Percentiles rank a stretch among this genome's conserved stretches.
These are phyloP conservation scores for Patella depressa DNA, from an alignment of 2,888 invertebrate genomes.

Conservation along the genomic window DNA sequence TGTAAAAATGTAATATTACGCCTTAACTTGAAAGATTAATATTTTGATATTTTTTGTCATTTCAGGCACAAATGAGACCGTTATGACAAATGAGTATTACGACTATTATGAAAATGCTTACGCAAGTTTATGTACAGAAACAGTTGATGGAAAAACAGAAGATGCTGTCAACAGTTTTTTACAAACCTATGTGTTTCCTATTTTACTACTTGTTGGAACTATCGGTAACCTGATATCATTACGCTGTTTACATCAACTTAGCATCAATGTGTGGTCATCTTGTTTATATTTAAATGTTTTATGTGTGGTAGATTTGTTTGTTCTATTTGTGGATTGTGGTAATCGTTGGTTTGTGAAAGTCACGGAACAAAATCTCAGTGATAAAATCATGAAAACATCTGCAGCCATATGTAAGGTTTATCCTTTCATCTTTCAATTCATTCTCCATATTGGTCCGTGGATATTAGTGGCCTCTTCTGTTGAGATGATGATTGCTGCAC, in stretches of 20 bases:
- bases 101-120: slow-evolving; percentile 17
- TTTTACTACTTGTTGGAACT: slow-evolving; percentile 59
- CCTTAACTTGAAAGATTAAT: too few relatives aligned
- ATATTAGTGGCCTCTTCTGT: slow-evolving; percentile 60
- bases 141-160: slow-evolving; percentile 13
- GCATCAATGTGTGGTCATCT: slow-evolving; percentile 63
- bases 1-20: too few relatives aligned
- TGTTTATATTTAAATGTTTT: slow-evolving; percentile 63
- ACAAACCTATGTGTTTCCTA: slow-evolving; percentile 52
- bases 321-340: slow-evolving; percentile 64
- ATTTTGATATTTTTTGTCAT: background rate
- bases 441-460: slow-evolving; percentile 63
- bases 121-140: background rate
- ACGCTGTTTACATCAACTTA: slow-evolving; percentile 48
- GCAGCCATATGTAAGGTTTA: slow-evolving; percentile 67
- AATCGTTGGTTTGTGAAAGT: slow-evolving; percentile 58
- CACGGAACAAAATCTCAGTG: slow-evolving; percentile 44
- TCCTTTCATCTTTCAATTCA: slow-evolving; percentile 59
- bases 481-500: slow-evolving; percentile 61
- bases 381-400: slow-evolving; percentile 52
- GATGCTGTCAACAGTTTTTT: slow-evolving; percentile 33
- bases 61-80: slow-evolving; percentile 23
- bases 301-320: slow-evolving; percentile 57
- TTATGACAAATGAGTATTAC: slow-evolving; percentile 16
- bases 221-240: slow-evolving; percentile 55